phyloP scores from a whole-genome alignment of 2,113 vertebrate species.

The Procavia capensis region DNA sequence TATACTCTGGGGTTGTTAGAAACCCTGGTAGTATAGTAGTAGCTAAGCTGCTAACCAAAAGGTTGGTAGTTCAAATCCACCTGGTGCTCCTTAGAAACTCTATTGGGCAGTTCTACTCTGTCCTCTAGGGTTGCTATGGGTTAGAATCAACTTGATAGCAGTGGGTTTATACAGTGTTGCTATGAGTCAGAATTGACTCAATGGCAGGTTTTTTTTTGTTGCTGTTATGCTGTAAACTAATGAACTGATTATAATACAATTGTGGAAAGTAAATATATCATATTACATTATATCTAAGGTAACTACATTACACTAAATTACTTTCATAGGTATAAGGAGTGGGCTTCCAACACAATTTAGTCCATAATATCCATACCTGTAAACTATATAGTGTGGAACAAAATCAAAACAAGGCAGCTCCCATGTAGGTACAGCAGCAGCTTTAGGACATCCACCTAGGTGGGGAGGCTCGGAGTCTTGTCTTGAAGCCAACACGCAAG shows the following conservation, averaged over 20 bases:
- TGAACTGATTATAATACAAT: not conserved
- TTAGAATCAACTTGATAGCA: too few relatives aligned
- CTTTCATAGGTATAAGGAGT: not conserved
- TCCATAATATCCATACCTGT: not conserved
- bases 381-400: not conserved
- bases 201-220: too few relatives aligned
- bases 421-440: fast-evolving
- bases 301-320: not conserved
- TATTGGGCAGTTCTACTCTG: too few relatives aligned
- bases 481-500: not conserved
- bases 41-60: too few relatives aligned
- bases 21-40: too few relatives aligned
- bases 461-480: fast-evolving
- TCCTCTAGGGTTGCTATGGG: too few relatives aligned
- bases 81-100: too few relatives aligned
- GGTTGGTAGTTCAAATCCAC: too few relatives aligned
- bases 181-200: too few relatives aligned
- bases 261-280: not conserved
- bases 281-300: not conserved
- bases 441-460: fast-evolving
- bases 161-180: too few relatives aligned
- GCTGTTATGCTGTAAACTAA: too few relatives aligned
- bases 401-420: not conserved
- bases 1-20: too few relatives aligned
- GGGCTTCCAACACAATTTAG: not conserved